Evolutionary conservation across 2,888 invertebrate genomes (phyloP).

Genomic region (Parnassius apollo): DNA sequence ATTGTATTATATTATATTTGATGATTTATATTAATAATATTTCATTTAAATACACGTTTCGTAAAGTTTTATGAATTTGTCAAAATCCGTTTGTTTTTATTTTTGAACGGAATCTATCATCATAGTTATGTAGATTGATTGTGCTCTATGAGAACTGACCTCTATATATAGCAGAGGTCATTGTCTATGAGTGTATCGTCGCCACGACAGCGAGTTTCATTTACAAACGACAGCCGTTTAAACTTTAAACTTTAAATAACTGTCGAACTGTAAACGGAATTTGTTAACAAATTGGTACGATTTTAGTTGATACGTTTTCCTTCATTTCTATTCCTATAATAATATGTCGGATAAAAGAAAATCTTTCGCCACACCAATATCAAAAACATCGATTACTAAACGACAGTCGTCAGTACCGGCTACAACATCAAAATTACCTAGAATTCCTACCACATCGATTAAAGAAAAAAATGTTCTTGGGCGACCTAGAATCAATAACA

Average conservation of each 20-base stretch:
- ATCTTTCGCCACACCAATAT: conserved; percentile 41
- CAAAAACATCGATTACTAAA: conserved; percentile 45
- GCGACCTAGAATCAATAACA: conserved; percentile 45
- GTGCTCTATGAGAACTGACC: not conserved
- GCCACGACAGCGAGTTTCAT: conserved; percentile 65
- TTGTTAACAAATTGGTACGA: conserved; percentile 7
- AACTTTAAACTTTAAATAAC: conserved; percentile 34
- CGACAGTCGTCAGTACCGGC: conserved; percentile 45
- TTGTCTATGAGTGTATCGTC: conserved; percentile 33
- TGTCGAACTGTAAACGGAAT: conserved; percentile 36
- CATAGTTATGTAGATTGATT: not conserved
- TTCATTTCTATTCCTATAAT: not conserved
- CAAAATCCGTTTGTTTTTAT: not conserved
- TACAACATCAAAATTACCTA: conserved; percentile 40
- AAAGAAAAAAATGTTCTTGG: conserved; percentile 32
- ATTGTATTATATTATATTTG: no score
- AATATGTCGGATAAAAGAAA: conserved; percentile 59
- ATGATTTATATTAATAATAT: no score
- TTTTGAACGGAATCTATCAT: conserved; percentile 29
- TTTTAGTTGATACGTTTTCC: not conserved
- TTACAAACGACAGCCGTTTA: conserved; percentile 50
- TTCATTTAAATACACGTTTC: no score
- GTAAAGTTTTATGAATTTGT: no score
- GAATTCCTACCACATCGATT: conserved; percentile 31
- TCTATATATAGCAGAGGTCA: no score